A percentile compares a stretch with the other conserved stretches of the same genome.
Conservation (phyloP, 2,797 vertebrate genomes). For the Danio aesculapii region DNA sequence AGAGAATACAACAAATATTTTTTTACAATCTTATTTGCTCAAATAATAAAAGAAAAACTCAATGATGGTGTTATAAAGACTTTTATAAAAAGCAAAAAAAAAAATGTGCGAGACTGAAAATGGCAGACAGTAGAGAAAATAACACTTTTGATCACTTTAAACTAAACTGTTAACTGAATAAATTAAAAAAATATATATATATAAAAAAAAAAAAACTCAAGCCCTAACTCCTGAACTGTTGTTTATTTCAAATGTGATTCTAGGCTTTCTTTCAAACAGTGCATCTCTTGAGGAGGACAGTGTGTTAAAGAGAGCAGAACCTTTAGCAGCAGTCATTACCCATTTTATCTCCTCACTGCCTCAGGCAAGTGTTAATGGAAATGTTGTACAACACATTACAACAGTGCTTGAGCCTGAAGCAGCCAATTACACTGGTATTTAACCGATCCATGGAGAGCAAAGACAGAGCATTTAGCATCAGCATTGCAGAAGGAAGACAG, state of each 20-base stretch:
- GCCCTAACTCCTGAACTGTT: background rate
- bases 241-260: background rate
- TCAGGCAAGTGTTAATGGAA: conserved; percentile 87
- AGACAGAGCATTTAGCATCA: conserved; percentile 83
- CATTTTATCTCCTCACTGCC: conserved; percentile 85
- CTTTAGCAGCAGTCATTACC: conserved; percentile 75
- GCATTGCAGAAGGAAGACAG: conserved; percentile 74
- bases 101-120: no score
- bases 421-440: conserved; percentile 92
- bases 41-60: no score
- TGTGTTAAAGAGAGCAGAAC: conserved; percentile 65
- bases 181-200: no score
- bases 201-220: background rate
- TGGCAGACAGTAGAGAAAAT: no score
- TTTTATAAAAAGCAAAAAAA: no score
- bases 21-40: no score
- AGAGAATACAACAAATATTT: no score
- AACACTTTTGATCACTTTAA: background rate
- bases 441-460: conserved; percentile 86
- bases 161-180: background rate
- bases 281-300: conserved; percentile 33
- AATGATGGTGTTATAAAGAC: no score
- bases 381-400: conserved; percentile 90
- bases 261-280: background rate
- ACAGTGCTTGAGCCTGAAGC: conserved; percentile 76